phyloP scores from a whole-genome alignment of 2,888 invertebrate species.

The Gari tellinella region DNA sequence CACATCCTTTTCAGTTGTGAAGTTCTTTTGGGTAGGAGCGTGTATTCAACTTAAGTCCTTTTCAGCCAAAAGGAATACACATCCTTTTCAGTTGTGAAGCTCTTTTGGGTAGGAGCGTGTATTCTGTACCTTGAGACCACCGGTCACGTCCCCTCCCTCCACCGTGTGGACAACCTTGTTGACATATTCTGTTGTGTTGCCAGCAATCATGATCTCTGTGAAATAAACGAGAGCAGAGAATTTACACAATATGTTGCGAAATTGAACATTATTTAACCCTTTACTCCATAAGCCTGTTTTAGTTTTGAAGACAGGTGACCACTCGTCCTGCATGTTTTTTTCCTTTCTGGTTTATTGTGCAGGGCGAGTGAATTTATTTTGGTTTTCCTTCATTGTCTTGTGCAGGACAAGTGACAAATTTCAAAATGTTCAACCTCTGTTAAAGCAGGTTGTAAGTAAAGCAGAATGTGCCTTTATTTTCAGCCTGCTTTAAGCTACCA shows the following conservation, averaged over 20 bases:
- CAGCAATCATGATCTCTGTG: conserved; percentile 94
- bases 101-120: conserved; percentile 57
- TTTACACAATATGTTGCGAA: background rate
- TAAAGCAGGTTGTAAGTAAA: too few species aligned
- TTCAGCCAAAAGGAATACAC: too few species aligned
- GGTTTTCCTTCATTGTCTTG: background rate
- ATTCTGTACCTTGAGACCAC: conserved; percentile 64
- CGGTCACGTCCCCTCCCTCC: conserved; percentile 90
- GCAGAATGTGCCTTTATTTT: too few species aligned
- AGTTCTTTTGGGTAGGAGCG: conserved; percentile 57
- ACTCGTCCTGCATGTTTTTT: background rate
- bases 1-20: conserved; percentile 35
- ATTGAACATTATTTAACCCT: background rate
- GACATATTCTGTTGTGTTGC: conserved; percentile 96
- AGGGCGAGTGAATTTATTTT: background rate
- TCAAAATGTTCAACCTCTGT: too few species aligned
- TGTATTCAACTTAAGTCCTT: conserved; percentile 21
- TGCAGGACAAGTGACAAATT: background rate
- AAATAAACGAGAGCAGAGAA: conserved; percentile 67
- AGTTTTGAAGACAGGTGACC: conserved; percentile 1
- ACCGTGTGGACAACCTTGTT: conserved; percentile 95
- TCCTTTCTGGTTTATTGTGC: background rate
- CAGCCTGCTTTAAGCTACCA: too few species aligned
- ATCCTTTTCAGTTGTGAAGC: conserved; percentile 43
- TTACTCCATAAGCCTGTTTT: background rate